Evolutionary conservation across 2,888 invertebrate genomes (phyloP), one percentile per base, ranked within the genome.

Genomic region (Nasonovia ribisnigri): DNA sequence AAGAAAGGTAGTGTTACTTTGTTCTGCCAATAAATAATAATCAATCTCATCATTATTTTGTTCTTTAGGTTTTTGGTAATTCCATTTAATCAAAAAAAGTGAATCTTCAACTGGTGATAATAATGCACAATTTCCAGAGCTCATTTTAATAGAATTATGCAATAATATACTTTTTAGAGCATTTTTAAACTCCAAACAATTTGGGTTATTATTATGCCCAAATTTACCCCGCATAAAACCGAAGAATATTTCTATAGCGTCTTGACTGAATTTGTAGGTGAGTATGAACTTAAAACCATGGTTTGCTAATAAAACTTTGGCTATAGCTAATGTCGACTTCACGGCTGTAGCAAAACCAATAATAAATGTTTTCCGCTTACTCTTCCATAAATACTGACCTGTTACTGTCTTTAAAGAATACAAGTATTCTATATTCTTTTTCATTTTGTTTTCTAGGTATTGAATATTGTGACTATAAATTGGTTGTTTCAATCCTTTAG

Each of bases 201-300:
- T 87, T 29, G 87, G 87, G 11, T 87, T 87, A 16, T 87, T n/a
- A 48, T 87, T 87, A 29, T 26, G 48, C 3, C 87, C 48, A 87
- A 87, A 87, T 29, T 48, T 11, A n/a, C 87, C 13, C n/a, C 29
- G 11, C 46, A 87, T 46, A 46, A 46, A 46, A 46, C 46, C 46
- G 46, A 46, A 46, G 46, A 46, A 46, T 46, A 46, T 46, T 51
- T 87, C 87, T 48, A 48, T 29, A 4, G 87, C 87, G n/a, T 87
- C 87, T 87, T 87, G 48, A n/a, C 87, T 87, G n/a, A 87, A 87
- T n/a, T 87, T 87, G 6, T 87, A 87, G 13, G 48, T 87, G 4
- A 87, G n/a, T n/a, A 87, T n/a, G 20, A n/a, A 87, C 10, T 87
- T 87, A n/a, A 87, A 87, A 29, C 16, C n/a, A 87, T 87, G 87